Conservation (phyloP, 2,888 invertebrate genomes). For the Ptychoptera albimana region DNA sequence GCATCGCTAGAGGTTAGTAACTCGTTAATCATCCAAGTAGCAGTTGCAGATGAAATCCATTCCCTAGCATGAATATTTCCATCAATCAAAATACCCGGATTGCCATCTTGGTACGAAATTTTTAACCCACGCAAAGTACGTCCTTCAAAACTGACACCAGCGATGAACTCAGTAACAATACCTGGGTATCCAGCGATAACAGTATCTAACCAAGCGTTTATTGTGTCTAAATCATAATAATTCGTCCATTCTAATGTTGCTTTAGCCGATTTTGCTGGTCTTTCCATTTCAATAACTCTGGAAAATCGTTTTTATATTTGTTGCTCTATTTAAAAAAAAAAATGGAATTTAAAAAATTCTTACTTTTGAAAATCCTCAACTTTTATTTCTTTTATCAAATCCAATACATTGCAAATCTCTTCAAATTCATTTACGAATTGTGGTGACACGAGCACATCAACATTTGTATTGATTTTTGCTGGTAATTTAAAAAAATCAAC, state of each 20-base stretch:
- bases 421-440: conserved; percentile 6
- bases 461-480: not conserved
- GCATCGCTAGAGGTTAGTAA: conserved; percentile 30
- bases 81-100: conserved; percentile 26
- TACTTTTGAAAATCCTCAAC: conserved; percentile 26
- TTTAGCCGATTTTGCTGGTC: conserved; percentile 14
- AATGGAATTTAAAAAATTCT: conserved; percentile 7
- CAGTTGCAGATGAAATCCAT: conserved; percentile 37
- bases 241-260: conserved; percentile 17
- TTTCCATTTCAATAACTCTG: conserved; percentile 11
- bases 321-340: too few relatives aligned
- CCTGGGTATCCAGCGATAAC: conserved; percentile 28
- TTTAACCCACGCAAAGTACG: conserved; percentile 28
- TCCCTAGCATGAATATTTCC: conserved; percentile 26
- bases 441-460: conserved; percentile 4
- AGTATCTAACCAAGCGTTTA: conserved; percentile 35
- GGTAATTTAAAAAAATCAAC: not conserved
- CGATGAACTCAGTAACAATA: conserved; percentile 27
- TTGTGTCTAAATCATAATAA: conserved; percentile 17
- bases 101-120: conserved; percentile 14
- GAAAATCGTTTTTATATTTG: too few relatives aligned
- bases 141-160: conserved; percentile 34
- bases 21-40: conserved; percentile 34
- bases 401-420: conserved; percentile 14
- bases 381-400: conserved; percentile 16